Conservation (phyloP, 92 coral and sea anemone genomes). For the Porites evermanni region DNA sequence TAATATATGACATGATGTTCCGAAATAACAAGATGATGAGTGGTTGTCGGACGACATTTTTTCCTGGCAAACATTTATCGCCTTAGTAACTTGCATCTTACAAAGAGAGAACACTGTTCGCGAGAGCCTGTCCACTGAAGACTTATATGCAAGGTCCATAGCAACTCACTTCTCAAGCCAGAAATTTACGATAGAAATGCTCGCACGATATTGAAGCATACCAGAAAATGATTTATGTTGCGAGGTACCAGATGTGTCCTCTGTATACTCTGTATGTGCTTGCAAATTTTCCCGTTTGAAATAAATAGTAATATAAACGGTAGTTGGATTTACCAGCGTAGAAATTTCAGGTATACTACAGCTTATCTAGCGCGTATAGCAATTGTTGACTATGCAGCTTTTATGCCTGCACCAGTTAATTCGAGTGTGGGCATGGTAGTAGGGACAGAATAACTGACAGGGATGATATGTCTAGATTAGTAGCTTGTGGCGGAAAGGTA, state of each 20-base stretch:
- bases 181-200: conserved; percentile 26
- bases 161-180: conserved; percentile 25
- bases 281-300: not conserved
- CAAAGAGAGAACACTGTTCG: conserved; percentile 19
- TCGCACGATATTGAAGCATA: not conserved
- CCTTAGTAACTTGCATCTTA: conserved; percentile 34
- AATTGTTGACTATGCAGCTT: not conserved
- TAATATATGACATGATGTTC: conserved; percentile 20
- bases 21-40: conserved; percentile 30
- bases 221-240: not conserved
- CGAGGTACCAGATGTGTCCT: conserved; percentile 1
- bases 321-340: not conserved
- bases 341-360: not conserved
- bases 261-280: not conserved
- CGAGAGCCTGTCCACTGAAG: not conserved
- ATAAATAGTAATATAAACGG: not conserved
- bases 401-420: not conserved
- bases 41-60: conserved; percentile 38
- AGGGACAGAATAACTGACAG: too few species aligned
- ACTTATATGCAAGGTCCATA: conserved; percentile 38
- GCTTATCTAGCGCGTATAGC: not conserved
- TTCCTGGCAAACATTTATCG: conserved; percentile 47
- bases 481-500: too few species aligned
- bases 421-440: too few species aligned
- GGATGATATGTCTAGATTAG: too few species aligned